Percentiles rank a stretch among this genome's conserved stretches.
phyloP scores from a whole-genome alignment of 1,140 invertebrate species.

The Brachystomella parvula region DNA sequence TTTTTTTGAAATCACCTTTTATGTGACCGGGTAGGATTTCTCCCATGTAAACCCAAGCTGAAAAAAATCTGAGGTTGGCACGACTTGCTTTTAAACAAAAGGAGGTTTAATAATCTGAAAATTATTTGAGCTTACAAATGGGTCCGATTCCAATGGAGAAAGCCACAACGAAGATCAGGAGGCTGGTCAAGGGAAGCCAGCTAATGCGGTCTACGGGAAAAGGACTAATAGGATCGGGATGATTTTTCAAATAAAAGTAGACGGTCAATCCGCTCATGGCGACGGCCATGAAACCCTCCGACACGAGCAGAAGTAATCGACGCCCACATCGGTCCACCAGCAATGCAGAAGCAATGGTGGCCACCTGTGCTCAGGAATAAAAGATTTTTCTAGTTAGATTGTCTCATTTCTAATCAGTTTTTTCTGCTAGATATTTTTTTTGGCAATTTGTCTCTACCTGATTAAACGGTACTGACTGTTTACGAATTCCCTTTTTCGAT shows the following conservation, averaged over 20 bases:
- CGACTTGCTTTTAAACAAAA: too few relatives aligned
- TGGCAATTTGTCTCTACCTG: too few relatives aligned
- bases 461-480: too few relatives aligned
- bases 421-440: too few relatives aligned
- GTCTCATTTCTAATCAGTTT: too few relatives aligned
- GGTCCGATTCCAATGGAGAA: conserved; percentile 59
- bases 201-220: conserved; percentile 40
- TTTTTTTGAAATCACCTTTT: conserved; percentile 46
- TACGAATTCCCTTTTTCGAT: too few relatives aligned
- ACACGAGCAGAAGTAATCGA: conserved; percentile 42
- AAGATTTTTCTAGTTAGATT: too few relatives aligned
- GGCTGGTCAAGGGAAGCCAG: conserved; percentile 42
- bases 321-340: conserved; percentile 67
- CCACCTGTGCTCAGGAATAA: too few relatives aligned
- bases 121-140: too few relatives aligned
- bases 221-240: not conserved
- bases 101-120: too few relatives aligned
- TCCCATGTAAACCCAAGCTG: conserved; percentile 56
- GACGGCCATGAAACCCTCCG: conserved; percentile 31
- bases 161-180: conserved; percentile 45
- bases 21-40: not conserved
- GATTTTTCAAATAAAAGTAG: conserved; percentile 33
- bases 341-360: conserved; percentile 58
- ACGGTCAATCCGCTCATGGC: conserved; percentile 25
- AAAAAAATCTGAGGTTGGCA: too few relatives aligned